Evolutionary conservation across 2,888 invertebrate species (phyloP).

Genomic region (Lathronympha strigana): DNA sequence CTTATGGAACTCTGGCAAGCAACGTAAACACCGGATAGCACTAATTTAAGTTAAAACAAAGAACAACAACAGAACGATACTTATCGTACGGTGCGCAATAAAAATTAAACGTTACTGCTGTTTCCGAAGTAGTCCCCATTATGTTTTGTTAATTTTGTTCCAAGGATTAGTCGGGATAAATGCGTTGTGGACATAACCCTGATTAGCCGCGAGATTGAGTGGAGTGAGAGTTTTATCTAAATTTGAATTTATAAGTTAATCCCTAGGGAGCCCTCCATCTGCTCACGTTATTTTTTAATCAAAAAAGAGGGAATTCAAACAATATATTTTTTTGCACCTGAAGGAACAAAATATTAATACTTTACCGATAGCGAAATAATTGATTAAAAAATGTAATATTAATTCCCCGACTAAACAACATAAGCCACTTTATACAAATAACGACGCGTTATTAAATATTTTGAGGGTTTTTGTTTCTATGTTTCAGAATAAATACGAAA

Average conservation of each 20-base stretch:
- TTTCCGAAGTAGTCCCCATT: conserved; percentile 34
- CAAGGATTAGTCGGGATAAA: conserved; percentile 28
- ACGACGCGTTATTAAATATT: neutral
- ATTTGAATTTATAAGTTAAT: conserved; percentile 11
- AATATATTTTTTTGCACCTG: neutral
- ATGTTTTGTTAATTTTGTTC: conserved; percentile 36
- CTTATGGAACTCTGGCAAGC: neutral
- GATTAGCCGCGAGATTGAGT: conserved; percentile 22
- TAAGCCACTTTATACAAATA: neutral
- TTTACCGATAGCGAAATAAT: no score
- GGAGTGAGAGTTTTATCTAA: neutral
- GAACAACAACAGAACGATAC: conserved; percentile 31
- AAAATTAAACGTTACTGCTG: conserved; percentile 39
- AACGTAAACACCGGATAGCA: conserved; percentile 30
- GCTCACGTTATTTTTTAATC: neutral
- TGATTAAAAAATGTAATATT: no score
- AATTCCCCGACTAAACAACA: neutral
- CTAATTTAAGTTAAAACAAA: conserved; percentile 41
- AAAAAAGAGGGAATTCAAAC: neutral
- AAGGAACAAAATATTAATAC: no score
- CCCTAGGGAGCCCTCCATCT: conserved; percentile 3
- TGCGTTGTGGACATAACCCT: conserved; percentile 21
- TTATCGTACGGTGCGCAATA: conserved; percentile 36
- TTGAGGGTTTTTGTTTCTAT: conserved; percentile 11
- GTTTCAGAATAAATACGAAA: conserved; percentile 10